Base-by-base conservation (phyloP, 2,797 vertebrate genomes). In the Pipistrellus pipistrellus region DNA sequence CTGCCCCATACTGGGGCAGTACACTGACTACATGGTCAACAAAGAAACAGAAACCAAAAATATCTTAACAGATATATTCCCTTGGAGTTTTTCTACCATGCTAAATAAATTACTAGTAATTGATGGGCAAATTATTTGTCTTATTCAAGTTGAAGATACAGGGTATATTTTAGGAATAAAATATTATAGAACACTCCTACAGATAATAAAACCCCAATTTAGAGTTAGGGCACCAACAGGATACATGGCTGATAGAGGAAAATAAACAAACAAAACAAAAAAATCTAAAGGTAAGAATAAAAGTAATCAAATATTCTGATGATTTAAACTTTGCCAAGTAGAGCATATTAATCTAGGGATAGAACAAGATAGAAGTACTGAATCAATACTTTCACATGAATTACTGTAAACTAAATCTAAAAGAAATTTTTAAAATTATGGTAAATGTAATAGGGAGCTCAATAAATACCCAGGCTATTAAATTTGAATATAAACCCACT, bases 291-390 rank as follows among this genome's bases (percentile, higher is more conserved):
- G 0, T 66, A 75, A 85, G 44, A 91, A 85, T 68, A 30, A 69
- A 88, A 84, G 6, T 84, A 87, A 48, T 93, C 32, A 92, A 90
- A 82, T 35, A 91, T 78, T 75, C 17, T 48, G 2, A 71, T 77
- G 69, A 44, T 15, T 83, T 86, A 80, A 95, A 85, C 21, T 85
- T 89, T 93, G 30, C 25, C 35, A 84, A 72, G 53, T n/a, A 72
- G 4, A 85, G 30, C 4, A 55, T 51, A 69, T 89, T 87, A 86
- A 68, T 86, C 10, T 53, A 82, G 25, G 12, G 51, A 83, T 2
- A 88, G 55, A 83, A 73, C 20, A 64, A 87, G 57, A 73, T 8
- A 86, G 44, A 84, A 88, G 14, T 23, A 32, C 5, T 82, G 25
- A 72, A 71, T 83, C 30, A 66, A 72, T 48, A 77, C 23, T 76